Percentiles rank a stretch among this genome's conserved stretches.
These are phyloP conservation scores for Sialis fuliginosa DNA, from an alignment of 2,888 invertebrate genomes.

Conservation along the genomic window DNA sequence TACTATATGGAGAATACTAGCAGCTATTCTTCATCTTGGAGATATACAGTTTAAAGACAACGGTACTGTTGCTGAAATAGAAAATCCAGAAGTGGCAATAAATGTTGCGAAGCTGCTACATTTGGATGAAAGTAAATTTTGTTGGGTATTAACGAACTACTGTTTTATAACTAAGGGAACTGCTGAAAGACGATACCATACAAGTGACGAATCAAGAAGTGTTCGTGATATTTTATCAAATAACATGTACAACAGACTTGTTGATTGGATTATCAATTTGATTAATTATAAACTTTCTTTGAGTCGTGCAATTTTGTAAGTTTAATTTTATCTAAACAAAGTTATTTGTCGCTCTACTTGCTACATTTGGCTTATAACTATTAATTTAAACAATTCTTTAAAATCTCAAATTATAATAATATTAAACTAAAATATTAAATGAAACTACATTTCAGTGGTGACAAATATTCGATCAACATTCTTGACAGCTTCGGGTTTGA, in stretches of 20 bases:
- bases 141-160: slow-evolving; percentile 74
- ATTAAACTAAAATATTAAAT: neutral
- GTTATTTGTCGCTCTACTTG: no score
- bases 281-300: slow-evolving; percentile 72
- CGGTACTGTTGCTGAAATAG: slow-evolving; percentile 48
- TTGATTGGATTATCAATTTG: slow-evolving; percentile 76
- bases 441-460: slow-evolving; percentile 44
- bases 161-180: slow-evolving; percentile 60
- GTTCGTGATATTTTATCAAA: slow-evolving; percentile 74
- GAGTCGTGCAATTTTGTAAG: slow-evolving; percentile 76
- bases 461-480: slow-evolving; percentile 62
- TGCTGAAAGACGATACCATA: slow-evolving; percentile 47
- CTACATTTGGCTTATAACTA: neutral
- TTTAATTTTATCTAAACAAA: slow-evolving; percentile 13
- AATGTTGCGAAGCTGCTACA: slow-evolving; percentile 58
- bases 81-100: slow-evolving; percentile 49
- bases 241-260: slow-evolving; percentile 64
- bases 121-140: slow-evolving; percentile 64
- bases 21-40: slow-evolving; percentile 62
- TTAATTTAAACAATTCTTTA: neutral
- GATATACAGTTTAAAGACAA: slow-evolving; percentile 60
- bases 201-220: slow-evolving; percentile 63
- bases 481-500: slow-evolving; percentile 88
- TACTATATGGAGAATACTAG: slow-evolving; percentile 48
- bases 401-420: slow-evolving; percentile 3